Evolutionary conservation across 2,888 invertebrate genomes (phyloP).

Genomic region (Phaonia tiefii): DNA sequence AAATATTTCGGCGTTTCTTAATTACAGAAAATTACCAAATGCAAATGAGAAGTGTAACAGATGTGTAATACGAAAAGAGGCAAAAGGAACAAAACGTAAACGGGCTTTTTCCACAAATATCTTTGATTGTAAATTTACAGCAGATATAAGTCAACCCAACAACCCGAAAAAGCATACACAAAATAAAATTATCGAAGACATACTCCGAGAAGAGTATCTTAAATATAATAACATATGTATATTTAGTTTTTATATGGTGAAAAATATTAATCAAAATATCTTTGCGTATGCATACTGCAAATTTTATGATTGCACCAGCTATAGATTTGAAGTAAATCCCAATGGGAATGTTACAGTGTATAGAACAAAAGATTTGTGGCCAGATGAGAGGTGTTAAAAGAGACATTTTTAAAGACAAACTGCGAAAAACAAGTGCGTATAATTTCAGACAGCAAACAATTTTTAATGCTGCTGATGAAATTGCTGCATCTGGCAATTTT

Average conservation of each 20-base stretch:
- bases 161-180: too few relatives aligned
- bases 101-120: too few relatives aligned
- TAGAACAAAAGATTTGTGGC: constrained; percentile 7
- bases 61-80: too few relatives aligned
- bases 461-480: constrained; percentile 14
- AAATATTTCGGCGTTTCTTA: constrained; percentile 11
- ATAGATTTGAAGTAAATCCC: constrained; percentile 14
- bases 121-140: too few relatives aligned
- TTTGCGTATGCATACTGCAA: constrained; percentile 3
- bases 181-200: constrained; percentile 4
- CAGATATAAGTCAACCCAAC: too few relatives aligned
- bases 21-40: constrained; percentile 10
- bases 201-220: constrained; percentile 31
- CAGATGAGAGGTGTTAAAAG: constrained; percentile 33
- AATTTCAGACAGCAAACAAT: not conserved
- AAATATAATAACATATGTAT: constrained; percentile 24
- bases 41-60: too few relatives aligned
- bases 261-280: not conserved
- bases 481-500: constrained; percentile 21
- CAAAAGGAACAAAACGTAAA: too few relatives aligned
- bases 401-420: not conserved
- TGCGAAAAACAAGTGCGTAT: too few relatives aligned
- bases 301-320: constrained; percentile 22
- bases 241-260: constrained; percentile 1
- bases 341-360: constrained; percentile 13